Conservation (phyloP, 2,888 invertebrate genomes). For the Phasia obesa region DNA sequence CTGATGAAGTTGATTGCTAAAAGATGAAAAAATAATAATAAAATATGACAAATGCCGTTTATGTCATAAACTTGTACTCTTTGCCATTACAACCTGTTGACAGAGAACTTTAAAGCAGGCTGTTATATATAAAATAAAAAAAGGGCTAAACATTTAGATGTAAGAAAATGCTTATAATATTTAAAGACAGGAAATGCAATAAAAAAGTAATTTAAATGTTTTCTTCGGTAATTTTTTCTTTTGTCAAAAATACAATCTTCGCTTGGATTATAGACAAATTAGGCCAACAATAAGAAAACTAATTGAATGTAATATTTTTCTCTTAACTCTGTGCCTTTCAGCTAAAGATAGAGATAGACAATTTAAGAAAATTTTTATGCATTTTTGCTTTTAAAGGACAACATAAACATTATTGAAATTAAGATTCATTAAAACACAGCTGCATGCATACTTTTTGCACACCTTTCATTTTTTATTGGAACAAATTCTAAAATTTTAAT, state of each 20-base stretch:
- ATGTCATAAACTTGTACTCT: constrained; percentile 32
- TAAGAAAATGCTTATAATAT: too few relatives aligned
- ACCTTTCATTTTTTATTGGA: background rate
- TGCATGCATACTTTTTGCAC: background rate
- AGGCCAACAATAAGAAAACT: too few relatives aligned
- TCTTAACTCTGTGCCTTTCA: too few relatives aligned
- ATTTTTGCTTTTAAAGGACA: background rate
- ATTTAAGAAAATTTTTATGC: too few relatives aligned
- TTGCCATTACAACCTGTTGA: constrained; percentile 13
- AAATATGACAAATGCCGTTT: constrained; percentile 33
- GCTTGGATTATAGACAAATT: too few relatives aligned
- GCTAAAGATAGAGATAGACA: too few relatives aligned
- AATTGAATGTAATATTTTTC: too few relatives aligned
- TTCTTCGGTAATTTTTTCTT: background rate
- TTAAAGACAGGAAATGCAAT: background rate
- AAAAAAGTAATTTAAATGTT: background rate
- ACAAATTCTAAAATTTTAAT: too few relatives aligned
- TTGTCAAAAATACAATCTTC: too few relatives aligned
- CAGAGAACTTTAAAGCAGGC: constrained; percentile 26
- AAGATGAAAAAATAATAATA: constrained; percentile 6
- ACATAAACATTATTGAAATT: background rate
- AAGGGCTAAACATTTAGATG: too few relatives aligned
- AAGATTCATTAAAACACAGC: constrained; percentile 9
- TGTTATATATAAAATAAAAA: too few relatives aligned
- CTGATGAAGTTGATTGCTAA: constrained; percentile 26